Evolutionary conservation across 2,888 invertebrate genomes (phyloP).

Genomic region (Coleophora deauratella): DNA sequence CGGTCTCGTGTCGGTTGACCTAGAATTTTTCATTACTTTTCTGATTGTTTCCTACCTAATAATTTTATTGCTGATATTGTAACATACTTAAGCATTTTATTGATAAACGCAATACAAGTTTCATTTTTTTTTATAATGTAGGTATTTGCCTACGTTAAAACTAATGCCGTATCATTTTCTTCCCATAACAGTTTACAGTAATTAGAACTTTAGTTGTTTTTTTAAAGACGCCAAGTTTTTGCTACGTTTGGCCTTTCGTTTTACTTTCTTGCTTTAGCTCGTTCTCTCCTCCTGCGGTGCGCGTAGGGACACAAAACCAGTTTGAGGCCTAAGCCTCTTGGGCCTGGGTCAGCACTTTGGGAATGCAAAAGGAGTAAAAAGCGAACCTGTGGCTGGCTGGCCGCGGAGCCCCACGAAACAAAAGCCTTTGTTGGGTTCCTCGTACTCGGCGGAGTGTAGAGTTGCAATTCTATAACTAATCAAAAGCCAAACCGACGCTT

Average conservation of each 20-base stretch:
- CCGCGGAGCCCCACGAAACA: slow-evolving; percentile 39
- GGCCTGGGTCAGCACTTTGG: slow-evolving; percentile 39
- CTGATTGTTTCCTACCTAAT: background rate
- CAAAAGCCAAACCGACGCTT: slow-evolving; percentile 23
- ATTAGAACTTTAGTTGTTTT: no score
- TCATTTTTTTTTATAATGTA: no score
- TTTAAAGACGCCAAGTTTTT: no score
- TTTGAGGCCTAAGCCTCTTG: slow-evolving; percentile 46
- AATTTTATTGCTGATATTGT: background rate
- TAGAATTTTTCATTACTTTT: slow-evolving; percentile 1
- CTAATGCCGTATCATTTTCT: no score
- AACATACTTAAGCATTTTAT: background rate
- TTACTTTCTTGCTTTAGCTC: no score
- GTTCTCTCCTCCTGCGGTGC: no score
- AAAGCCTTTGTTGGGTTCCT: slow-evolving; percentile 69
- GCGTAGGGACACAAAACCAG: slow-evolving; percentile 44
- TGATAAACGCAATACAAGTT: no score
- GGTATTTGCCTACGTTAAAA: no score
- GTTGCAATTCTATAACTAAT: slow-evolving; percentile 65
- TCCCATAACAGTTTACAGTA: no score
- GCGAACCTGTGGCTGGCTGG: slow-evolving; percentile 35
- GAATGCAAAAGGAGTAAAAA: slow-evolving; percentile 65
- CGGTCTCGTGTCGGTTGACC: background rate
- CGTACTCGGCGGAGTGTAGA: slow-evolving; percentile 54
- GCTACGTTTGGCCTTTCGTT: no score